These are phyloP conservation scores for Enteromius paludinosus DNA, from an alignment of 2,797 vertebrate species.

Conservation along the genomic window DNA sequence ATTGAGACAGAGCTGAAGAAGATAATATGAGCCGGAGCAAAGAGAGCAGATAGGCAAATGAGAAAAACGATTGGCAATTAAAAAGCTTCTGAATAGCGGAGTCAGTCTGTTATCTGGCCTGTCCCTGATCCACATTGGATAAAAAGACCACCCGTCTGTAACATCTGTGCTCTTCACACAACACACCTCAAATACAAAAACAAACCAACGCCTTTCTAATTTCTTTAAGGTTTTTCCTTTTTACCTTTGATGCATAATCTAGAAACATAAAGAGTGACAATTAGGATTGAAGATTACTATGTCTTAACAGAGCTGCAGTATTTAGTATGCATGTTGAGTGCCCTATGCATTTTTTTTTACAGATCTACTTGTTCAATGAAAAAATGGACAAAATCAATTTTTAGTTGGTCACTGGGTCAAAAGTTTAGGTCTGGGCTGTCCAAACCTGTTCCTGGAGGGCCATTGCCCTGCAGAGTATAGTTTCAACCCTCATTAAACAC, in stretches of 20 bases:
- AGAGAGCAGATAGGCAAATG: slow-evolving; percentile 60
- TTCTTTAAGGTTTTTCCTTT: neutral
- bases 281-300: neutral
- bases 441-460: neutral
- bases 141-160: slow-evolving; percentile 16
- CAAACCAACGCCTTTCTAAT: neutral
- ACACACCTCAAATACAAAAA: slow-evolving; percentile 11
- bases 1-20: slow-evolving; percentile 40
- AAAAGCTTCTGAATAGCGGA: slow-evolving; percentile 16
- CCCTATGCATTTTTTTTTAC: neutral
- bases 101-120: slow-evolving; percentile 20
- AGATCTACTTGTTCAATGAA: neutral
- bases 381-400: neutral
- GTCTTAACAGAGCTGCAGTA: neutral
- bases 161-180: neutral
- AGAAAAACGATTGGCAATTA: slow-evolving; percentile 45
- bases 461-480: neutral
- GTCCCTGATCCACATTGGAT: slow-evolving; percentile 13
- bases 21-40: slow-evolving; percentile 49
- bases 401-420: neutral
- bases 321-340: neutral
- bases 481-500: neutral
- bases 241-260: neutral
- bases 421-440: neutral
- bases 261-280: neutral